These are phyloP conservation scores for Brachyopa scutellaris DNA, from an alignment of 2,888 invertebrate species.

Conservation along the genomic window DNA sequence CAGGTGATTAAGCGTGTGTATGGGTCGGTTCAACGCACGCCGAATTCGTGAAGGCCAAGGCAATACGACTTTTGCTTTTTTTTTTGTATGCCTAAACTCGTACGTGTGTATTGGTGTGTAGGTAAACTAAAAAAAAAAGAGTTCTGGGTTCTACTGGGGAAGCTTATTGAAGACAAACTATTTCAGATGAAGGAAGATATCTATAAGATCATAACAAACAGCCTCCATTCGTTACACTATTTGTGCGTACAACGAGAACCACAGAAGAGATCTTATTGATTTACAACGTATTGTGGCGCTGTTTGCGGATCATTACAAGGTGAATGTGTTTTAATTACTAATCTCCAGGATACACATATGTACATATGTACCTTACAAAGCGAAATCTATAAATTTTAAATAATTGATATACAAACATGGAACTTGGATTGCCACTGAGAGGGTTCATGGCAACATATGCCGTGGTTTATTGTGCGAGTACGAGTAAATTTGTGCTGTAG, in stretches of 20 bases:
- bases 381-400: conserved; percentile 38
- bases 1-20: conserved; percentile 61
- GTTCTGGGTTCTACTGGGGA: conserved; percentile 7
- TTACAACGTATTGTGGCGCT: conserved; percentile 25
- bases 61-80: conserved; percentile 69
- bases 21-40: conserved; percentile 61
- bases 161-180: conserved; percentile 36
- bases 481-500: no score
- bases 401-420: conserved; percentile 45
- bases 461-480: no score
- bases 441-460: conserved; percentile 26
- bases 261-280: neutral
- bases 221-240: conserved; percentile 30
- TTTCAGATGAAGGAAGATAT: conserved; percentile 46
- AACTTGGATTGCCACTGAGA: neutral
- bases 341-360: conserved; percentile 46
- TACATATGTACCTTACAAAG: no score
- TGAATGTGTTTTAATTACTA: conserved; percentile 48
- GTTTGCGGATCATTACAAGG: conserved; percentile 25
- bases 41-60: conserved; percentile 65
- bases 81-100: neutral
- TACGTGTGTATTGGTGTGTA: neutral
- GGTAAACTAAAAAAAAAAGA: no score
- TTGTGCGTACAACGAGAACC: neutral
- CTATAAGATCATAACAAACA: conserved; percentile 50